A percentile compares a stretch with the other conserved stretches of the same genome.
These are phyloP conservation scores for Bungarus multicinctus DNA, from an alignment of 2,113 vertebrate genomes.

Conservation along the genomic window DNA sequence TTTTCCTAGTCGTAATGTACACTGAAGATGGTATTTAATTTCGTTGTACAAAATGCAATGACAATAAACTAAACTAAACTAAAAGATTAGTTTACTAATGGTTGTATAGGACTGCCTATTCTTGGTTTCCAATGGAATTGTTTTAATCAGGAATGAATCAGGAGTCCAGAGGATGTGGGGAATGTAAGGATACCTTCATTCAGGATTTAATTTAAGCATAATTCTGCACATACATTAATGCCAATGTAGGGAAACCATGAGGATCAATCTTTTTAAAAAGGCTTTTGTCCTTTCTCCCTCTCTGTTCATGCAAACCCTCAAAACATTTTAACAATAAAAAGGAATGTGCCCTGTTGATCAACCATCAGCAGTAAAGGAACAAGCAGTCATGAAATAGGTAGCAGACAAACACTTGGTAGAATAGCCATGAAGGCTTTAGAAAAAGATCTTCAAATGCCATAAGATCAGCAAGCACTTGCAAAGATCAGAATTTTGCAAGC, in stretches of 20 bases:
- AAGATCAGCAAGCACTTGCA: not conserved
- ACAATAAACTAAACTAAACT: too few relatives aligned
- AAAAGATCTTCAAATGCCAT: not conserved
- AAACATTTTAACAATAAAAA: not conserved
- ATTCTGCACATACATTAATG: not conserved
- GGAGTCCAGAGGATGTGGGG: too few relatives aligned
- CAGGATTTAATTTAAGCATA: not conserved
- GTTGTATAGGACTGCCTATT: not conserved
- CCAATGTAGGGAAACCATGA: not conserved
- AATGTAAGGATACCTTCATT: not conserved
- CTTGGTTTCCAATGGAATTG: not conserved
- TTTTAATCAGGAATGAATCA: not conserved
- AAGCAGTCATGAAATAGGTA: not conserved
- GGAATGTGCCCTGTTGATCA: not conserved
- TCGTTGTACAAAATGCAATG: too few relatives aligned
- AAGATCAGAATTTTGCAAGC: not conserved
- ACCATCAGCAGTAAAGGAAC: not conserved
- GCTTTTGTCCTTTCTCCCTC: not conserved
- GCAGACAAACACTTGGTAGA: not conserved
- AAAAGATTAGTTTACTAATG: too few relatives aligned
- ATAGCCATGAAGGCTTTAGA: not conserved
- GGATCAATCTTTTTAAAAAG: not conserved
- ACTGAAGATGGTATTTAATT: too few relatives aligned
- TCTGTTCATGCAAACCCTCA: not conserved
- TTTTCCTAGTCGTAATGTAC: too few relatives aligned